These are phyloP conservation scores for Diabrotica virgifera DNA, from an alignment of 1,140 invertebrate genomes.

Conservation along the genomic window DNA sequence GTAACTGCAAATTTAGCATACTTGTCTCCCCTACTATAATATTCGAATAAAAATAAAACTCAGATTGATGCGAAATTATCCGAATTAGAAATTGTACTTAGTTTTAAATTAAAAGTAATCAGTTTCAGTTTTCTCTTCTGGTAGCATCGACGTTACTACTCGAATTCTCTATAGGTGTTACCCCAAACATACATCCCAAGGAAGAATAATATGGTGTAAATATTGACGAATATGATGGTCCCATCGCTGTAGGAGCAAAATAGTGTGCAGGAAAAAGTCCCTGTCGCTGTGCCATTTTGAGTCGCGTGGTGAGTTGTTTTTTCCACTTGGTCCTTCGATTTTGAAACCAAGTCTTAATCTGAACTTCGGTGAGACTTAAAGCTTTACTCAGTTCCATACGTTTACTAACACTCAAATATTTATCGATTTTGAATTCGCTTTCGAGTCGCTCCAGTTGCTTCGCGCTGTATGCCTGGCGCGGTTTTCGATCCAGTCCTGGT, in stretches of 20 bases:
- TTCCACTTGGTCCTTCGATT: slow-evolving; percentile 95
- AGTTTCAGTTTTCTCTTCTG: too few relatives aligned
- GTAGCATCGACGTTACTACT: background rate
- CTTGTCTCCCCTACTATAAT: too few relatives aligned
- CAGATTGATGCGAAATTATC: too few relatives aligned
- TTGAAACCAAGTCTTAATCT: slow-evolving; percentile 96
- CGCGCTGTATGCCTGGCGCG: slow-evolving; percentile 91
- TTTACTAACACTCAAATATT: slow-evolving; percentile 93
- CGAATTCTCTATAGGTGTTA: slow-evolving; percentile 22
- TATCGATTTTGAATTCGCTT: slow-evolving; percentile 91
- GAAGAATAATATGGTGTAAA: slow-evolving; percentile 54
- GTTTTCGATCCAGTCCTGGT: slow-evolving; percentile 86
- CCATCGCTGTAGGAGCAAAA: slow-evolving; percentile 58
- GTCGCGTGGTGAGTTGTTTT: slow-evolving; percentile 84
- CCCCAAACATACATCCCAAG: slow-evolving; percentile 55
- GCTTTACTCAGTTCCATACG: slow-evolving; percentile 88
- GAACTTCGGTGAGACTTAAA: slow-evolving; percentile 87
- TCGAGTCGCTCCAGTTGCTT: slow-evolving; percentile 89
- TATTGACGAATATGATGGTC: slow-evolving; percentile 59
- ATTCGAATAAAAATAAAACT: too few relatives aligned
- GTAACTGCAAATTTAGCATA: too few relatives aligned
- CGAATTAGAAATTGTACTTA: too few relatives aligned
- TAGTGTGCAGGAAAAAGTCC: slow-evolving; percentile 70
- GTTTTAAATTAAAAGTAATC: too few relatives aligned
- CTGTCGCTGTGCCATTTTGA: slow-evolving; percentile 85